Conservation (phyloP, 2,797 vertebrate species). For the Coregonus ussuriensis region DNA sequence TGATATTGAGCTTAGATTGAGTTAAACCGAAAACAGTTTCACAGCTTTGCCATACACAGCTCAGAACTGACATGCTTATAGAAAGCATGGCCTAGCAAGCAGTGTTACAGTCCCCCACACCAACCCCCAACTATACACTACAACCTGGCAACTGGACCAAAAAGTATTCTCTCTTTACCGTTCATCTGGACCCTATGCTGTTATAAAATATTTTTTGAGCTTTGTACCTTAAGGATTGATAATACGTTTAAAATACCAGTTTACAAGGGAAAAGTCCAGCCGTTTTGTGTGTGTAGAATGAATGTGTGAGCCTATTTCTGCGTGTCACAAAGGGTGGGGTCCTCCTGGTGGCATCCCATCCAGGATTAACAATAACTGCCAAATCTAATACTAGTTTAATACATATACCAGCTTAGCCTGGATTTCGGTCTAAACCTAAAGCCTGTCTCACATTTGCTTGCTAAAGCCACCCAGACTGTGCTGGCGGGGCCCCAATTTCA, state of each 20-base stretch:
- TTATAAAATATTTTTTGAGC: not conserved
- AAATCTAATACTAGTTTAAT: not conserved
- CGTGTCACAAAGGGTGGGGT: not conserved
- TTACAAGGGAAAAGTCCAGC: not conserved
- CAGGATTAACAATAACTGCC: conserved; percentile 11
- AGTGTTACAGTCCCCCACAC: not conserved
- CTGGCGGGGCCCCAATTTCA: not conserved
- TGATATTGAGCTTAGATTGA: not conserved
- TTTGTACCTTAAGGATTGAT: too few species aligned
- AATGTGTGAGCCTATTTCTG: not conserved
- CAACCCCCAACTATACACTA: not conserved
- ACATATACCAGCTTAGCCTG: conserved; percentile 11
- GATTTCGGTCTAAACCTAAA: not conserved
- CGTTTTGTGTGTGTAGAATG: not conserved
- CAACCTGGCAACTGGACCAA: not conserved
- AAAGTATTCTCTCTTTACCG: too few species aligned
- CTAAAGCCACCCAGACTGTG: not conserved
- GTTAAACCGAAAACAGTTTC: not conserved
- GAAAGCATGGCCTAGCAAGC: not conserved
- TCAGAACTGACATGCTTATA: not conserved
- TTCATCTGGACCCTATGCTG: not conserved
- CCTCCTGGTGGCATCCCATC: not conserved
- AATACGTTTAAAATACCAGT: not conserved
- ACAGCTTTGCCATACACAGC: not conserved
- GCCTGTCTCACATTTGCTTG: conserved; percentile 1